Evolutionary conservation across 2,797 vertebrate species (phyloP).

Genomic region (Enteromius viviparus): DNA sequence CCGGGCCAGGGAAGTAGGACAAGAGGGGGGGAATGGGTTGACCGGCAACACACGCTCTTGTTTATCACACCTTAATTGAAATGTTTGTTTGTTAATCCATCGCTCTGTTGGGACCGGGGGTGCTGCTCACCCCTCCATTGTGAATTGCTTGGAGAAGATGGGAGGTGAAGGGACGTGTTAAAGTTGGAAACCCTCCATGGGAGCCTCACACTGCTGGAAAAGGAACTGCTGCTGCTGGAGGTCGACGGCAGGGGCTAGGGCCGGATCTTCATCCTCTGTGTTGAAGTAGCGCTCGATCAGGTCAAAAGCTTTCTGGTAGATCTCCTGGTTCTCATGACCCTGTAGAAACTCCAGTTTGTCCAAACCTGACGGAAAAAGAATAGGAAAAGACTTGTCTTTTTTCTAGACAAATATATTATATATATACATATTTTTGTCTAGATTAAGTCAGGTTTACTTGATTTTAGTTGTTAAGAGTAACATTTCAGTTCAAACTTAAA

Average conservation of each 20-base stretch:
- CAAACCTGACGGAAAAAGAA: constrained; percentile 78
- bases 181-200: constrained; percentile 99
- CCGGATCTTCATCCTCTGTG: constrained; percentile 94
- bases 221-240: constrained; percentile 97
- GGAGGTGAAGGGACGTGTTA: constrained; percentile 71
- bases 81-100: constrained; percentile 66
- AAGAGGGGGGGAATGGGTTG: constrained; percentile 58
- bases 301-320: constrained; percentile 98
- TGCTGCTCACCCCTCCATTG: constrained; percentile 36
- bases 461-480: neutral
- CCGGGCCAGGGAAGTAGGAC: constrained; percentile 67
- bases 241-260: constrained; percentile 93
- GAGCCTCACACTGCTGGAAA: constrained; percentile 97
- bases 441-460: neutral
- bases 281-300: constrained; percentile 98
- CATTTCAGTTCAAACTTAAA: neutral
- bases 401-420: neutral
- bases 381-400: neutral
- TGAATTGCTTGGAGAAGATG: constrained; percentile 51
- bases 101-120: constrained; percentile 62
- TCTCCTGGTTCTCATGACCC: constrained; percentile 98
- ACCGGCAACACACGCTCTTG: constrained; percentile 72
- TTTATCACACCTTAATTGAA: constrained; percentile 68
- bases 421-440: neutral
- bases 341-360: constrained; percentile 99